Evolutionary conservation across 1,140 invertebrate genomes (phyloP).

Genomic region (Apis florea): DNA sequence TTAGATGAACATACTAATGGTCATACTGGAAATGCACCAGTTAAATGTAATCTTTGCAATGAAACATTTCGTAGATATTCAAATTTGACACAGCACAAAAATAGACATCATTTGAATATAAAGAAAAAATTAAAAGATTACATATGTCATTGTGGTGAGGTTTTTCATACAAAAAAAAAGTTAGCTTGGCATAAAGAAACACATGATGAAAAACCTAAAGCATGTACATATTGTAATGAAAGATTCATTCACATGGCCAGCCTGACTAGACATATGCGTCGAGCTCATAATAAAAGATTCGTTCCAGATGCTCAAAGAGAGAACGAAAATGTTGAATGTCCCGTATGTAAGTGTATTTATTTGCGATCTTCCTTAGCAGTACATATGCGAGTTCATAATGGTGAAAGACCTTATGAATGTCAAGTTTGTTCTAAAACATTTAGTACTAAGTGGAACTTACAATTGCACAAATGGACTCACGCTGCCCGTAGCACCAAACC

Average conservation of each 20-base stretch:
- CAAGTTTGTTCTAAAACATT: slow-evolving; percentile 92
- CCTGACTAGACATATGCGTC: slow-evolving; percentile 90
- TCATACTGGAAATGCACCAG: slow-evolving; percentile 90
- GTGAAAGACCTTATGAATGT: slow-evolving; percentile 88
- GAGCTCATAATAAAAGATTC: slow-evolving; percentile 89
- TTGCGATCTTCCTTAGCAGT: slow-evolving; percentile 88
- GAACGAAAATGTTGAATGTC: slow-evolving; percentile 88
- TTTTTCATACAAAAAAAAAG: slow-evolving; percentile 90
- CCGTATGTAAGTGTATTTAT: slow-evolving; percentile 90
- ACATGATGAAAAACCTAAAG: slow-evolving; percentile 90
- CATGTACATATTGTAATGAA: slow-evolving; percentile 90
- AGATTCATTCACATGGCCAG: slow-evolving; percentile 91
- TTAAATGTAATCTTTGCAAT: slow-evolving; percentile 90
- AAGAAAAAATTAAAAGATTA: slow-evolving; percentile 88
- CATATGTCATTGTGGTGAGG: slow-evolving; percentile 89
- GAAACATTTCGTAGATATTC: slow-evolving; percentile 92
- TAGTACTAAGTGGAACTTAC: slow-evolving; percentile 93
- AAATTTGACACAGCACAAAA: slow-evolving; percentile 92
- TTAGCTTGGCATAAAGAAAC: slow-evolving; percentile 92
- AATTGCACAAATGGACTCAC: slow-evolving; percentile 94
- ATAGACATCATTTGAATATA: slow-evolving; percentile 84
- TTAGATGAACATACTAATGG: slow-evolving; percentile 89
- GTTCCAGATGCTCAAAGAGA: slow-evolving; percentile 83
- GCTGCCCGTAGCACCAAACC: slow-evolving; percentile 90
- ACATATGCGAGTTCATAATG: slow-evolving; percentile 89